Evolutionary conservation across 2,113 vertebrate genomes (phyloP).

Genomic region (Corythornis vintsioides): DNA sequence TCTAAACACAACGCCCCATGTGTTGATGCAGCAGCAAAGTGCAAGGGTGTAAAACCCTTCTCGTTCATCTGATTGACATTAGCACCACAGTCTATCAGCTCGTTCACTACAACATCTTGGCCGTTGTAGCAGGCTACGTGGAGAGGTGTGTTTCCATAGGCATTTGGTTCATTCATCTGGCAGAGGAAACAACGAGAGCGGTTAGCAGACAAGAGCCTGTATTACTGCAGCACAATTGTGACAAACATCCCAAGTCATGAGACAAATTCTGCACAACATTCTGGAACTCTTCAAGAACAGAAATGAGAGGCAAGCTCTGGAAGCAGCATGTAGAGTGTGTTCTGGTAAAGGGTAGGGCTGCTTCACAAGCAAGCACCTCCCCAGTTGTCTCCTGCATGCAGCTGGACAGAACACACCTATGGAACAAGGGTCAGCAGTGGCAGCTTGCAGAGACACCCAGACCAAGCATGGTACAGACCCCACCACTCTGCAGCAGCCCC

Average conservation of each 20-base stretch:
- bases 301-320: not conserved
- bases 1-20: slow-evolving; percentile 95
- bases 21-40: slow-evolving; percentile 95
- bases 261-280: not conserved
- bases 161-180: slow-evolving; percentile 96
- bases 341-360: not conserved
- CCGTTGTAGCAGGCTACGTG: slow-evolving; percentile 98
- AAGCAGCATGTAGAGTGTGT: not conserved
- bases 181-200: not conserved
- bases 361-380: not conserved
- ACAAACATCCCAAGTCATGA: not conserved
- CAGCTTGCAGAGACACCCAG: not conserved
- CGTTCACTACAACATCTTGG: slow-evolving; percentile 97
- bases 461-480: not conserved
- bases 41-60: slow-evolving; percentile 94
- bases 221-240: not conserved
- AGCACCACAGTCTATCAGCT: slow-evolving; percentile 95
- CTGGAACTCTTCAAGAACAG: not conserved
- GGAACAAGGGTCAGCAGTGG: not conserved
- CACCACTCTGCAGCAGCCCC: not conserved
- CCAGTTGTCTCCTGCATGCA: slow-evolving; percentile 7
- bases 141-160: slow-evolving; percentile 94
- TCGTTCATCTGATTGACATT: slow-evolving; percentile 97
- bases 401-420: not conserved
- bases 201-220: not conserved